Percentiles rank a stretch among this genome's conserved stretches.
These are phyloP conservation scores for Amia ocellicauda DNA, from an alignment of 2,113 vertebrate genomes.

Conservation along the genomic window DNA sequence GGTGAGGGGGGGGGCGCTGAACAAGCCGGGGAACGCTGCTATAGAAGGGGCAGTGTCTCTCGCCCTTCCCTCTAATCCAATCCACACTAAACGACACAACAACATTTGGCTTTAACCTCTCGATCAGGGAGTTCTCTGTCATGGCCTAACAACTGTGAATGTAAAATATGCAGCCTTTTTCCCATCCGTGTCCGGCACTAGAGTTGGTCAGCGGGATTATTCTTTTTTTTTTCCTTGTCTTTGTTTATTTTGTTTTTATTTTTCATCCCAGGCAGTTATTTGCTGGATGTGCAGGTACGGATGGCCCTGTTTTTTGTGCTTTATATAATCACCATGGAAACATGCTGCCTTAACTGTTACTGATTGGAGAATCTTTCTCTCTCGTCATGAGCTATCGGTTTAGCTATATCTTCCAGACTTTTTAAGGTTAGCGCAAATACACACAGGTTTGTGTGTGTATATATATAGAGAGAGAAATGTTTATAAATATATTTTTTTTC, in stretches of 20 bases:
- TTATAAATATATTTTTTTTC: slow-evolving; percentile 76
- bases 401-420: slow-evolving; percentile 50
- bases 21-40: slow-evolving; percentile 50
- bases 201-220: slow-evolving; percentile 36
- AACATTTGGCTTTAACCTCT: slow-evolving; percentile 57
- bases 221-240: slow-evolving; percentile 22
- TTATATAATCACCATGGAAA: slow-evolving; percentile 51
- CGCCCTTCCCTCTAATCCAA: neutral
- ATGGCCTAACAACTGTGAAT: slow-evolving; percentile 68
- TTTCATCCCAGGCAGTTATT: slow-evolving; percentile 14
- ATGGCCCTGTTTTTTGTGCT: slow-evolving; percentile 49
- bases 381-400: slow-evolving; percentile 45
- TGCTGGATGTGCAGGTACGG: slow-evolving; percentile 45
- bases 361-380: slow-evolving; percentile 32
- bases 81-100: slow-evolving; percentile 14
- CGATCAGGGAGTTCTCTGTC: slow-evolving; percentile 59
- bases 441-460: slow-evolving; percentile 55
- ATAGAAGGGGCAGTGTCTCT: neutral
- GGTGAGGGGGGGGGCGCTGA: slow-evolving; percentile 35
- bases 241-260: neutral
- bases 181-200: slow-evolving; percentile 45
- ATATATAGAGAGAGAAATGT: slow-evolving; percentile 69
- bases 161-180: slow-evolving; percentile 65
- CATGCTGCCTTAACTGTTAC: slow-evolving; percentile 67
- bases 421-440: slow-evolving; percentile 61